phyloP scores from a whole-genome alignment of 2,113 vertebrate genomes.

The Triplophysa dalaica region DNA sequence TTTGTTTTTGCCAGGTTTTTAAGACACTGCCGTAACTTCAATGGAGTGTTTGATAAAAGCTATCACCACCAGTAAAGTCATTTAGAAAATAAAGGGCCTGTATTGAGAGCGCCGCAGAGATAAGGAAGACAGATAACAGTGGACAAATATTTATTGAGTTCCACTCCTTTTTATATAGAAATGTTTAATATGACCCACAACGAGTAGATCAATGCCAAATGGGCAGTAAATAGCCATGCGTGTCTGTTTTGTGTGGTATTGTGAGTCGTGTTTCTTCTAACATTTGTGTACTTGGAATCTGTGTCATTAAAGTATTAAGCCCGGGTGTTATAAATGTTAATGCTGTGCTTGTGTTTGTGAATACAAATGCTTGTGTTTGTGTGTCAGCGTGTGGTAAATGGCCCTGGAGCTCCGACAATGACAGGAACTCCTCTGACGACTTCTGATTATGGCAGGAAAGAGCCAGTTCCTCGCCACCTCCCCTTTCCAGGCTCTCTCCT shows the following conservation, averaged over 20 bases:
- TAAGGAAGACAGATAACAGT: slow-evolving; percentile 69
- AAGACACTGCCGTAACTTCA: slow-evolving; percentile 43
- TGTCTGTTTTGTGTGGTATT: slow-evolving; percentile 7
- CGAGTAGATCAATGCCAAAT: slow-evolving; percentile 56
- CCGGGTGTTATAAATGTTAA: slow-evolving; percentile 14
- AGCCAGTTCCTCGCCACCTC: slow-evolving; percentile 71
- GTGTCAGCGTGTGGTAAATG: slow-evolving; percentile 61
- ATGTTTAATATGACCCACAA: slow-evolving; percentile 72
- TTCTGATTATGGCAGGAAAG: slow-evolving; percentile 79
- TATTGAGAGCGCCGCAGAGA: slow-evolving; percentile 67
- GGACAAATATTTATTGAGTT: slow-evolving; percentile 77
- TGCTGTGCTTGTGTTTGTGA: slow-evolving; percentile 38
- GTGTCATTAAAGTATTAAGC: not conserved
- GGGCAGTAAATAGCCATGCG: slow-evolving; percentile 55
- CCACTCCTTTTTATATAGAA: slow-evolving; percentile 75
- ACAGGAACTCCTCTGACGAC: slow-evolving; percentile 75
- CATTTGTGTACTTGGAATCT: not conserved
- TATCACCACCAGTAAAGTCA: slow-evolving; percentile 64
- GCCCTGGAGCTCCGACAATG: slow-evolving; percentile 73
- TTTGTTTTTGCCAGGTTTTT: slow-evolving; percentile 50
- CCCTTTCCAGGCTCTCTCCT: slow-evolving; percentile 76
- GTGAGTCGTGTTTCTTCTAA: not conserved
- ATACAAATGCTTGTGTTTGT: slow-evolving; percentile 31
- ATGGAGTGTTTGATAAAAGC: slow-evolving; percentile 48
- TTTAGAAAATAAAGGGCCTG: slow-evolving; percentile 69